Evolutionary conservation across 2,888 invertebrate species (phyloP).

Genomic region (Oscheius sp.): DNA sequence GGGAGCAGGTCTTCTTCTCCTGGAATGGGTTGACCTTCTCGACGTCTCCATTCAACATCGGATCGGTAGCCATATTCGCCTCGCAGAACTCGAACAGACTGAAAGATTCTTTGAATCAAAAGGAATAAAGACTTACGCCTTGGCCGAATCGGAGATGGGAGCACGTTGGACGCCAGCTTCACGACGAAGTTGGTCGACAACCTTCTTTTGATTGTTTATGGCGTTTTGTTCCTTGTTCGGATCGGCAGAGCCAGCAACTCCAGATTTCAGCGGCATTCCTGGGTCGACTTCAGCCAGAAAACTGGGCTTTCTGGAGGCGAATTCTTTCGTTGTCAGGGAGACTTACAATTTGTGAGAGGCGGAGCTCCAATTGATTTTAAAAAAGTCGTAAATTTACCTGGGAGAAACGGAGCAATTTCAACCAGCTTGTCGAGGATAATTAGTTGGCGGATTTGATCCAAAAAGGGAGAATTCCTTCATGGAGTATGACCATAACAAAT

Average conservation of each 20-base stretch:
- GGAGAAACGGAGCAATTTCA: too few relatives aligned
- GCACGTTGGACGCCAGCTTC: slow-evolving; percentile 53
- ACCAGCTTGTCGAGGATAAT: too few relatives aligned
- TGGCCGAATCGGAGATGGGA: slow-evolving; percentile 59
- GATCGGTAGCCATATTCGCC: slow-evolving; percentile 54
- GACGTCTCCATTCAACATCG: slow-evolving; percentile 55
- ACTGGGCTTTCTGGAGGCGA: too few relatives aligned
- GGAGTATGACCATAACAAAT: too few relatives aligned
- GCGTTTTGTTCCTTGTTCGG: not conserved
- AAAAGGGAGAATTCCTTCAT: too few relatives aligned
- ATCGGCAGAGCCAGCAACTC: not conserved
- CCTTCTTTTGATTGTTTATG: slow-evolving; percentile 6
- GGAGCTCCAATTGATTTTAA: too few relatives aligned
- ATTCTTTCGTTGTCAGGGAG: too few relatives aligned
- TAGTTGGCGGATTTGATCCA: too few relatives aligned
- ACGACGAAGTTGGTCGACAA: slow-evolving; percentile 52
- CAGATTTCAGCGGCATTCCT: not conserved
- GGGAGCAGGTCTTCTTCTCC: slow-evolving; percentile 63
- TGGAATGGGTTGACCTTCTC: slow-evolving; percentile 65
- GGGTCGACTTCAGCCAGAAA: too few relatives aligned
- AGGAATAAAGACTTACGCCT: slow-evolving; percentile 49
- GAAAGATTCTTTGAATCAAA: slow-evolving; percentile 22
- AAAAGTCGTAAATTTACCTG: too few relatives aligned
- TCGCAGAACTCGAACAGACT: slow-evolving; percentile 64
- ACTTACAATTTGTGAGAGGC: not conserved